Conservation (phyloP, 2,888 invertebrate species). For the Drosophila melanosoma region DNA sequence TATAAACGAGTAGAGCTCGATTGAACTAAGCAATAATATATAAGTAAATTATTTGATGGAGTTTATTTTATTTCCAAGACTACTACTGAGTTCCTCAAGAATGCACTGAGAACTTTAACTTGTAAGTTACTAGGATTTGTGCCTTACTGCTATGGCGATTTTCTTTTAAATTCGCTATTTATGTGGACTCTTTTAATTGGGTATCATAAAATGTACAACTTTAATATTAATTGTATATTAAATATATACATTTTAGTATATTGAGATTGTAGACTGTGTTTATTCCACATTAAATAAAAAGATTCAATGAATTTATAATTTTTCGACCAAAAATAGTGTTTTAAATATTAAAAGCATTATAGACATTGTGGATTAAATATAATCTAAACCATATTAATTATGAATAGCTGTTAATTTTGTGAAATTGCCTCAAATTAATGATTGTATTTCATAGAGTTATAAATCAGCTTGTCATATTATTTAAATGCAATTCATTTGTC, state of each 20-base stretch:
- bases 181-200: background rate
- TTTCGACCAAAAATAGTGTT: too few relatives aligned
- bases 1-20: constrained; percentile 4
- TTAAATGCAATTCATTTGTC: constrained; percentile 21
- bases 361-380: background rate
- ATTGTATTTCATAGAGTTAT: background rate
- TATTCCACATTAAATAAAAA: background rate
- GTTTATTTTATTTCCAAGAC: constrained; percentile 8
- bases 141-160: background rate
- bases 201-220: background rate
- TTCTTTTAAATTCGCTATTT: background rate
- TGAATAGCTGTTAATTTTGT: background rate
- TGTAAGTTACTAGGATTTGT: background rate
- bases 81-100: background rate
- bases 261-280: too few relatives aligned
- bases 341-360: background rate
- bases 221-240: background rate
- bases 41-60: constrained; percentile 10
- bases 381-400: background rate
- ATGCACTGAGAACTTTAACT: background rate
- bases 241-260: background rate
- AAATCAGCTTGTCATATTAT: background rate
- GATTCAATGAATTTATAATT: background rate
- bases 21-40: constrained; percentile 5
- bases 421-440: background rate